Base-by-base conservation (phyloP, 1,140 invertebrate species). In the Heliconius congener region DNA sequence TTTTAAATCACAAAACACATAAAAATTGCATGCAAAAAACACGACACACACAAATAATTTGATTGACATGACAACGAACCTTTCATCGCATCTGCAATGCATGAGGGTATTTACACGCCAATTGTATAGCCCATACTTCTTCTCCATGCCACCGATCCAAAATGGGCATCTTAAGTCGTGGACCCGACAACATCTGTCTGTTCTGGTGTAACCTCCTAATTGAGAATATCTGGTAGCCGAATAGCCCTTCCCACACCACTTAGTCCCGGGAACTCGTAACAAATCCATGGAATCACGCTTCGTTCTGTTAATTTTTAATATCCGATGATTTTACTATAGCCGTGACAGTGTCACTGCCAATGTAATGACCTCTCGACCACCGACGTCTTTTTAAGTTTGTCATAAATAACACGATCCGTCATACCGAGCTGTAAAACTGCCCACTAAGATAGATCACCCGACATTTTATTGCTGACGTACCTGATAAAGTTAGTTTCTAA, bases 1-100 rank as follows among this genome's bases (percentile, higher is more conserved):
- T 60, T 3, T n/a, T 46, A 30, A 73, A 73, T 52, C 23, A 46
- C 72, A 73, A 52, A 50, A 73, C 39, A 73, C 42, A 46, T 11
- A 73, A 73, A 5, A 55, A 9, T 55, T 34, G 23, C 18, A 74
- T 23, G 27, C 60, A 27, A 27, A 23, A 74, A 34, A 74, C 13
- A 74, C 11, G 19, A 27, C 46, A 55, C 73, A 27, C 60, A 74
- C 55, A 50, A 23, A 23, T 23, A 23, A 23, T 23, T 23, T 23
- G 23, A 23, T 23, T 23, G 23, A 23, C 23, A 23, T 23, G 60
- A 27, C 23, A 66, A 5, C 95, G 94, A 96, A 98, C 98, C 97
- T 97, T 93, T 98, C 96, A 90, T 99, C 98, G 89, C 98, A 99
- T 80, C 96, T 95, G 92, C 98, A 98, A 89, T 98, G 97, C 96